Percentiles rank a stretch among this genome's conserved stretches.
phyloP scores from a whole-genome alignment of 2,113 vertebrate genomes.

The Anhinga rufa region DNA sequence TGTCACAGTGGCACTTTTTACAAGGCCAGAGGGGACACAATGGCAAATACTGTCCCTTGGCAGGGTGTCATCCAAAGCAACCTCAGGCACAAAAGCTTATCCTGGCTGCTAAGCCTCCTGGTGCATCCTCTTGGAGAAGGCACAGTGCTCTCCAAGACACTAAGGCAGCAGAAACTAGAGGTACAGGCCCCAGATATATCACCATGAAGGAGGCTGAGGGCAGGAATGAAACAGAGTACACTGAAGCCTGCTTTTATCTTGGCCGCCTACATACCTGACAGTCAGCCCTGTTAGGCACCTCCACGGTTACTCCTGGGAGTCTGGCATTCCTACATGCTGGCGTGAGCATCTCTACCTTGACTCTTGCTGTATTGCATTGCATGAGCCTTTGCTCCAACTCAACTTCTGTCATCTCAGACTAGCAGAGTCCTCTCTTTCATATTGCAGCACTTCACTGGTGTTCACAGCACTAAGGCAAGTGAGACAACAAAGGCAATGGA shows the following conservation, averaged over 20 bases:
- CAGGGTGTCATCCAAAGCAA: background rate
- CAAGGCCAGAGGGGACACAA: background rate
- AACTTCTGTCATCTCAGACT: background rate
- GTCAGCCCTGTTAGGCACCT: background rate
- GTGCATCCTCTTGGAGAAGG: background rate
- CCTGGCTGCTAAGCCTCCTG: background rate
- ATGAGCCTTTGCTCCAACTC: background rate
- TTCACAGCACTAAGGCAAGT: background rate
- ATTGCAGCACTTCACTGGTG: background rate
- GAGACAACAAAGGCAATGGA: background rate
- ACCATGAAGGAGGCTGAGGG: background rate
- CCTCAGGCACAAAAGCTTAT: background rate
- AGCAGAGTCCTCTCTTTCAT: background rate
- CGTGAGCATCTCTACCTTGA: accelerated
- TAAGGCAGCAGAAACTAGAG: background rate
- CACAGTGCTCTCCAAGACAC: background rate
- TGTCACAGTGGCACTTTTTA: background rate
- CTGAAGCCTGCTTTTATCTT: background rate
- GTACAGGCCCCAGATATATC: background rate
- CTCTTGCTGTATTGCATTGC: background rate
- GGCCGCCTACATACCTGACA: background rate
- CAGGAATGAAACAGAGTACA: background rate
- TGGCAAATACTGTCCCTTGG: background rate
- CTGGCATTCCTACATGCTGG: background rate
- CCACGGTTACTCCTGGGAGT: background rate